Conservation (phyloP, 2,113 vertebrate genomes). For the Melanerpes aurifrons region DNA sequence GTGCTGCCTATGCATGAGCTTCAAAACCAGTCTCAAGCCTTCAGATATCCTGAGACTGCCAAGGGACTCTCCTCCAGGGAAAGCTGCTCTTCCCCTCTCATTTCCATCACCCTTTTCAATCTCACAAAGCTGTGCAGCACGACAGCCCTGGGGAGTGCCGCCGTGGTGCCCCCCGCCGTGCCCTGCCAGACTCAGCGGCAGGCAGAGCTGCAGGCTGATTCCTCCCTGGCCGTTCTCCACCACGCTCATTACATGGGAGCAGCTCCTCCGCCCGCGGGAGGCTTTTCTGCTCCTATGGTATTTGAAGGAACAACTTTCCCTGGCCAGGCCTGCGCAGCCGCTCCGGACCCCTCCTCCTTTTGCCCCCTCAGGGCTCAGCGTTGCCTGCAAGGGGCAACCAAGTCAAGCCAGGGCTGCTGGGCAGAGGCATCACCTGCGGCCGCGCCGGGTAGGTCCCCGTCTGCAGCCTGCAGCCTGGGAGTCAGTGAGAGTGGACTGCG, state of each 20-base stretch:
- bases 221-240: background rate
- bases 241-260: background rate
- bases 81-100: background rate
- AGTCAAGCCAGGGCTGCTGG: background rate
- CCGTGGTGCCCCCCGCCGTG: background rate
- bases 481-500: background rate
- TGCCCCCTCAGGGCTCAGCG: background rate
- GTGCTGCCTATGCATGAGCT: background rate
- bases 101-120: background rate
- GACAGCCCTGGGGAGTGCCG: background rate
- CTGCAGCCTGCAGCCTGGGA: conserved; percentile 8
- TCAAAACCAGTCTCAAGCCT: background rate
- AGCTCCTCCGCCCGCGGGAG: background rate
- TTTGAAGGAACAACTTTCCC: background rate
- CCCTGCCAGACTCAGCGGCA: background rate
- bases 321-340: background rate
- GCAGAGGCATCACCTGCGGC: background rate
- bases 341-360: background rate
- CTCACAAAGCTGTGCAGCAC: background rate
- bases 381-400: background rate
- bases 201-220: fast-evolving
- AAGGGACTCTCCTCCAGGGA: background rate
- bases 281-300: conserved; percentile 37
- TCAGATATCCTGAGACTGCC: background rate
- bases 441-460: background rate